Conservation (phyloP, 1,140 invertebrate genomes). For the Neodiprion pinetum region DNA sequence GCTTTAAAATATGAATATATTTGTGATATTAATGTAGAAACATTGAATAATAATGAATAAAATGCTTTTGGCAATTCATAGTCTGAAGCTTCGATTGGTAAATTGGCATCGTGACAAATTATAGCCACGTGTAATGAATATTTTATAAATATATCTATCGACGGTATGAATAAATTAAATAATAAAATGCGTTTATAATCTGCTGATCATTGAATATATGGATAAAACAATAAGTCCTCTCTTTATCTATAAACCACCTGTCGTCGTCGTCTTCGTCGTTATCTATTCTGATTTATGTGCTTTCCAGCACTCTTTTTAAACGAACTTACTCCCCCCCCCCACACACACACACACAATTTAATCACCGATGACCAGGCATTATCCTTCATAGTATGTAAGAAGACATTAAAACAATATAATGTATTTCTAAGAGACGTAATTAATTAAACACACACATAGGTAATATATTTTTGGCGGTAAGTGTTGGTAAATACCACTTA, state of each 20-base stretch:
- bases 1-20: constrained; percentile 1
- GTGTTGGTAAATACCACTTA: constrained; percentile 4
- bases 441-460: background rate
- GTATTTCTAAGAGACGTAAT: background rate
- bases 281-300: too few species aligned
- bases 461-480: constrained; percentile 7
- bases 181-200: background rate
- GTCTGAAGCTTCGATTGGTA: background rate
- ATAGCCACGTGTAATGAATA: too few species aligned
- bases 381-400: background rate
- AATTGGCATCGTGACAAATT: too few species aligned
- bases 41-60: too few species aligned
- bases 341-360: too few species aligned
- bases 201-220: too few species aligned
- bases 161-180: background rate
- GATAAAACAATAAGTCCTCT: too few species aligned
- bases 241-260: too few species aligned
- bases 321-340: too few species aligned
- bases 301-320: too few species aligned
- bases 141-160: too few species aligned
- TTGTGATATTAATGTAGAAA: background rate
- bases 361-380: background rate
- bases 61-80: background rate
- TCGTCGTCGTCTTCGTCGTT: too few species aligned
- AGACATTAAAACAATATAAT: background rate